Conservation (phyloP, 2,113 vertebrate species). For the Coturnix japonica region DNA sequence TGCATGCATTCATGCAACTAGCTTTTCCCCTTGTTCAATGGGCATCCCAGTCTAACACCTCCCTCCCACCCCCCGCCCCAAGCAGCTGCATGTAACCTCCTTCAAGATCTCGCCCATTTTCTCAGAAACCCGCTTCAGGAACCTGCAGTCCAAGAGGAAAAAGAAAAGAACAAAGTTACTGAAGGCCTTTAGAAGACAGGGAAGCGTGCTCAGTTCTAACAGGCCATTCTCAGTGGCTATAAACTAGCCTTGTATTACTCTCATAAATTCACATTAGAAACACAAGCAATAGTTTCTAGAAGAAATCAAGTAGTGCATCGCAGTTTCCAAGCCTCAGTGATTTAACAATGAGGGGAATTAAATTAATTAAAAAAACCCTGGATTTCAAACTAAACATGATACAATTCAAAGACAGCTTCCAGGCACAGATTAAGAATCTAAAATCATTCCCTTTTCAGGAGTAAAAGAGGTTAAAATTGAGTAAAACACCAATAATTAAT, state of each 20-base stretch:
- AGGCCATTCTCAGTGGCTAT: constrained; percentile 59
- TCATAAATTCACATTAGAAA: constrained; percentile 25
- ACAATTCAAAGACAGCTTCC: background rate
- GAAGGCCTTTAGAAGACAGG: constrained; percentile 76
- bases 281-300: background rate
- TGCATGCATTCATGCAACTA: constrained; percentile 96
- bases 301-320: background rate
- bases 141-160: constrained; percentile 97
- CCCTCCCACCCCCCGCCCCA: constrained; percentile 57
- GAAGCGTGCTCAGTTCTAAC: constrained; percentile 73
- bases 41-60: constrained; percentile 75
- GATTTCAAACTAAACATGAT: constrained; percentile 2
- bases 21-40: constrained; percentile 74
- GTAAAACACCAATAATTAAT: constrained; percentile 27
- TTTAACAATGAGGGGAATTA: constrained; percentile 10
- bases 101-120: constrained; percentile 96
- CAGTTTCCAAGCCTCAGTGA: background rate
- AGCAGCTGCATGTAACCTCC: constrained; percentile 94
- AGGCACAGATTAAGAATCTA: constrained; percentile 16
- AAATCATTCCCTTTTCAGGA: constrained; percentile 17
- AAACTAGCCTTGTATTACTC: constrained; percentile 42
- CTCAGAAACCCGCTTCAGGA: constrained; percentile 99
- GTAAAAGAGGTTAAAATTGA: constrained; percentile 26
- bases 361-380: background rate
- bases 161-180: constrained; percentile 89